Conservation (phyloP, 30 jellyfish, hydroid and myxozoan species). For the Mastigias papua region DNA sequence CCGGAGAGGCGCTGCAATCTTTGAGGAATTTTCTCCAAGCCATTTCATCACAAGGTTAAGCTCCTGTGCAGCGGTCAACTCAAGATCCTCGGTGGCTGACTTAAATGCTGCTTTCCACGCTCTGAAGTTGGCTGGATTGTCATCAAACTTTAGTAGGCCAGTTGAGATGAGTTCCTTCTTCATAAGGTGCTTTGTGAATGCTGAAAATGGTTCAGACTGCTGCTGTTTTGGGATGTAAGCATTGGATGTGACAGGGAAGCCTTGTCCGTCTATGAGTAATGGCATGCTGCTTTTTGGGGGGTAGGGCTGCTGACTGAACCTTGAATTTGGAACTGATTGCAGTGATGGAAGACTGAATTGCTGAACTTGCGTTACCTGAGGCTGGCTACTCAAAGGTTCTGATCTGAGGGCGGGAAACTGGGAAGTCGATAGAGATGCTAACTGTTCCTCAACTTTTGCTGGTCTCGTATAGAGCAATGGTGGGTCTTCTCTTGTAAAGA, state of each 20-base stretch:
- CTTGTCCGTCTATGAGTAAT: background rate
- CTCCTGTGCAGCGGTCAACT: conserved; percentile 41
- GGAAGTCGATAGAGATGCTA: background rate
- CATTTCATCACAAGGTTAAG: conserved; percentile 40
- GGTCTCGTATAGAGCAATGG: background rate
- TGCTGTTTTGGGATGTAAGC: background rate
- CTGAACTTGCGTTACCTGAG: background rate
- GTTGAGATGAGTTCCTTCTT: conserved; percentile 29
- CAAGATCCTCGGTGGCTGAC: conserved; percentile 47
- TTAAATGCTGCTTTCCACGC: conserved; percentile 42
- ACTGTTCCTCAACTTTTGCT: background rate
- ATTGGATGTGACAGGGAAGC: background rate
- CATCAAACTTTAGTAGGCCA: conserved; percentile 38
- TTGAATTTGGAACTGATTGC: background rate
- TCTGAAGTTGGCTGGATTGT: conserved; percentile 40
- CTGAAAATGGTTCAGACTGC: background rate
- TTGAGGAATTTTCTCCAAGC: conserved; percentile 42
- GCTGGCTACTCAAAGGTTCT: background rate
- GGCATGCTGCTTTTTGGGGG: background rate
- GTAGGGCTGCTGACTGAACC: conserved; percentile 18
- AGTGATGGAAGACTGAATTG: background rate
- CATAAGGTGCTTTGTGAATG: conserved; percentile 45
- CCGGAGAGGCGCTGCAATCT: conserved; percentile 10
- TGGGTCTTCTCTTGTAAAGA: background rate
- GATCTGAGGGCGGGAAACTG: background rate